These are phyloP conservation scores for Gallinago media DNA, from an alignment of 2,113 vertebrate species.

Conservation along the genomic window DNA sequence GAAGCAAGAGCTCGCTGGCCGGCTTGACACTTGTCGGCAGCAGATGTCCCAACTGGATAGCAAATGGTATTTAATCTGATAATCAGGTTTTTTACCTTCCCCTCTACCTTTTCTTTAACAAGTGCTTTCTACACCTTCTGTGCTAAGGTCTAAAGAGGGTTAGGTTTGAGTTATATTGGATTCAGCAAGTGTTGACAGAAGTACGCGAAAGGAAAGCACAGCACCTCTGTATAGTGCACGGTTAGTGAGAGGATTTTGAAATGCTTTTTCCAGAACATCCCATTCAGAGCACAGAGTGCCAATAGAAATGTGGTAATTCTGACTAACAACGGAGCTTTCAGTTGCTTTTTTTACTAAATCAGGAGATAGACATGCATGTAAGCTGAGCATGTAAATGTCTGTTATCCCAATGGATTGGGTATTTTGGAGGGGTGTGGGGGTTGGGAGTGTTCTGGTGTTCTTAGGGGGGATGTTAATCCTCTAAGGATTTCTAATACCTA, in stretches of 20 bases:
- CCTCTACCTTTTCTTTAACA: background rate
- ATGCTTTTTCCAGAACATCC: background rate
- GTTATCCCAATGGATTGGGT: background rate
- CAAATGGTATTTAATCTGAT: slow-evolving; percentile 79
- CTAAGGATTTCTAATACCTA: background rate
- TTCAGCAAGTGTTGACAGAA: background rate
- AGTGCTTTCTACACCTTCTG: background rate
- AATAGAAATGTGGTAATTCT: background rate
- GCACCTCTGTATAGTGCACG: background rate
- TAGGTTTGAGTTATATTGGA: background rate
- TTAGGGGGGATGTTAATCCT: background rate
- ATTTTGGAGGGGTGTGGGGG: background rate
- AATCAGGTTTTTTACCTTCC: background rate
- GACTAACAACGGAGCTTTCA: background rate
- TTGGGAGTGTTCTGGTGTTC: background rate
- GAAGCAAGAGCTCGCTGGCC: slow-evolving; percentile 83
- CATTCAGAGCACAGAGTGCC: background rate
- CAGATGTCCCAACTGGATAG: slow-evolving; percentile 87
- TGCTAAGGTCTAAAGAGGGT: background rate
- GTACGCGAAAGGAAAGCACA: background rate
- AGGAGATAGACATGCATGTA: background rate
- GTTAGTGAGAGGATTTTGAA: background rate
- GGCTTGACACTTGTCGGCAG: slow-evolving; percentile 79
- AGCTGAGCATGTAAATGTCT: background rate
- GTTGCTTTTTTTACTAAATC: background rate